A percentile compares a stretch with the other conserved stretches of the same genome.
These are phyloP conservation scores for Paratrypauchen microcephalus DNA, from an alignment of 2,797 vertebrate species.

Conservation along the genomic window DNA sequence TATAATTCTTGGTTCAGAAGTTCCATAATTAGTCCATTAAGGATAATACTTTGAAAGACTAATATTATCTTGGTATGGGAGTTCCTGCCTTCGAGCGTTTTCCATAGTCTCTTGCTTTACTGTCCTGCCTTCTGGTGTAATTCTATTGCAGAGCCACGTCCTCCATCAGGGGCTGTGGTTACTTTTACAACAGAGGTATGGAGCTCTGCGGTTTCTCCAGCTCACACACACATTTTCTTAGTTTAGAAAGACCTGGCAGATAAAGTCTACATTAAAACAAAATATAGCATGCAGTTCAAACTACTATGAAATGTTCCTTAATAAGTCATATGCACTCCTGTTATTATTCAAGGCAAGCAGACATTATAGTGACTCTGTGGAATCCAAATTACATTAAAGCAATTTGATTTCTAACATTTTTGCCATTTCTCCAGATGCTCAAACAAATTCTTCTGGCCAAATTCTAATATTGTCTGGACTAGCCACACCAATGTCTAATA, in stretches of 20 bases:
- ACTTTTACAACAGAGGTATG: constrained; percentile 34
- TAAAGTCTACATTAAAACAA: constrained; percentile 35
- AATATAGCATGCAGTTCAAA: constrained; percentile 16
- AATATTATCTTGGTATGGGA: background rate
- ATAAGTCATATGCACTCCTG: background rate
- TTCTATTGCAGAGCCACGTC: constrained; percentile 17
- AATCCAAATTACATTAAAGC: background rate
- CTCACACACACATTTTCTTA: constrained; percentile 55
- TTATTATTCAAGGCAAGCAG: background rate
- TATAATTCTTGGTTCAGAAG: background rate
- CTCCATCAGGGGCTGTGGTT: constrained; percentile 40
- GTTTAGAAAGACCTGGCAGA: constrained; percentile 40
- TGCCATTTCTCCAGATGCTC: constrained; percentile 8
- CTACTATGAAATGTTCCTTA: background rate
- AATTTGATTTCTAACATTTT: background rate
- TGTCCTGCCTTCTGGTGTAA: constrained; percentile 19
- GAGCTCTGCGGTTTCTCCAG: constrained; percentile 45
- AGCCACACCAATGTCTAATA: background rate
- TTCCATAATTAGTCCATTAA: background rate
- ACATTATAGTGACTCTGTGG: background rate
- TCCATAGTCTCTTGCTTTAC: constrained; percentile 23
- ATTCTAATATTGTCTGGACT: background rate
- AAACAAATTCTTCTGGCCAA: background rate
- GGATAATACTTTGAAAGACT: background rate
- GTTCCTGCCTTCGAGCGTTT: constrained; percentile 18